Base-by-base conservation (phyloP, 2,113 vertebrate genomes). In the Thamnophis sirtalis region DNA sequence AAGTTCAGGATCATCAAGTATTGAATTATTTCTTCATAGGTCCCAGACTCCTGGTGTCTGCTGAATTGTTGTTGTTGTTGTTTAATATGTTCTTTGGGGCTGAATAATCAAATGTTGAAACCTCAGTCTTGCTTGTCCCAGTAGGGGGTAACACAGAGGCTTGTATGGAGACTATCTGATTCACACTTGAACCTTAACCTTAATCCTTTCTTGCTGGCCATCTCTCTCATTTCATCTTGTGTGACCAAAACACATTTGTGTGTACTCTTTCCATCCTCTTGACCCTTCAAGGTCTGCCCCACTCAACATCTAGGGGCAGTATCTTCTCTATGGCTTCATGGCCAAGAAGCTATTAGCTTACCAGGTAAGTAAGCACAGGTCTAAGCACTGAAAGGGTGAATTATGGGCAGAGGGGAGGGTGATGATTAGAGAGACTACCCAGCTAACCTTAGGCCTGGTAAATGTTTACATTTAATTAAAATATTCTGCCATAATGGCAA, bases 401-500 rank as follows among this genome's bases (percentile, higher is more conserved):
- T 6, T 43, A 22, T 50, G 48, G 54, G 54, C 9, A 56, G 11
- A 60, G 17, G 55, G 48, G 43, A 89, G 21, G 54, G 54, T 28
- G 21, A 55, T 43, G 53, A 43, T 26, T 60, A 43, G 51, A 51
- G 48, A 11, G 28, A 85, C 21, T n/a, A 49, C 84, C 28, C 26
- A 24, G 28, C 13, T 17, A 85, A n/a, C 28, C 15, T n/a, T n/a
- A 26, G 55, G 84, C 49, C 48, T 85, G 73, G 26, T 60, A 21
- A 22, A 28, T 86, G 87, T 89, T 89, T 89, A 89, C 73, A 85
- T 15, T 60, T 85, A 51, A 89, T 92, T 92, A 89, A 89, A 22
- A 43, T 92, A 55, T 89, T 49, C 73, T 51, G 28, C 21, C 17
- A 33, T 28, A 84, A 56, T 60, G n/a, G 43, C 22, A 60, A 48